Evolutionary conservation across 2,888 invertebrate genomes (phyloP), one percentile per base, ranked within the genome.

Genomic region (Geotrupes spiniger): DNA sequence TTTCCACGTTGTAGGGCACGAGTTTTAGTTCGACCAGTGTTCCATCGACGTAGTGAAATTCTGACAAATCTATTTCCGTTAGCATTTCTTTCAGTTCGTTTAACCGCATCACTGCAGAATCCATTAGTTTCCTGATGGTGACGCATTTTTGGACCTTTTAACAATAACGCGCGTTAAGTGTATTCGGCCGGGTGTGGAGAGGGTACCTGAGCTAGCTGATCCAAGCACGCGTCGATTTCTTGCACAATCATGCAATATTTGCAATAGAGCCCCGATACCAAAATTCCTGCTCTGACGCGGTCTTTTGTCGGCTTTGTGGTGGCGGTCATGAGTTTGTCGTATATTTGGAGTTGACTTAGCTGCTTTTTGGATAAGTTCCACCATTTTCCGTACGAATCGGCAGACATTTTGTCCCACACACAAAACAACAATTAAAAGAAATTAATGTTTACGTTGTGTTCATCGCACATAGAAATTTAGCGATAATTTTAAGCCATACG

Each of bases 41-140:
- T 59, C 86, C 84, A 63, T 90, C 89, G 39, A 86, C 78, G 71
- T 86, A 89, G 41, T 86, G 87, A 60, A 75, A 82, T 63, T 84
- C 81, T 4, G 79, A 78, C 4, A 74, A 71, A 64, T 82, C 79
- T 6, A 82, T 71, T 51, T 78, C 74, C 58, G 79, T 77, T 11
- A 85, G 63, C 36, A 77, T 76, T 25, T 69, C 63, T 62, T 82
- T 82, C 14, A 83, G 65, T 62, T 85, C 84, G 1, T 80, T 69
- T 57, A 84, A 71, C 6, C 84, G 62, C 4, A 63, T 61, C 1
- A 80, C 77, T 0, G 81, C 67, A 1, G 79, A 76, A 51, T 84
- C 82, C 37, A 85, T 76, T 12, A 84, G 64, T 56, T 75, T 74
- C 57, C 76, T 77, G 1, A 84, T 76, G 16, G 76, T 73, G 0